Evolutionary conservation across 2,888 invertebrate genomes (phyloP).

Genomic region (Acleris sparsana): DNA sequence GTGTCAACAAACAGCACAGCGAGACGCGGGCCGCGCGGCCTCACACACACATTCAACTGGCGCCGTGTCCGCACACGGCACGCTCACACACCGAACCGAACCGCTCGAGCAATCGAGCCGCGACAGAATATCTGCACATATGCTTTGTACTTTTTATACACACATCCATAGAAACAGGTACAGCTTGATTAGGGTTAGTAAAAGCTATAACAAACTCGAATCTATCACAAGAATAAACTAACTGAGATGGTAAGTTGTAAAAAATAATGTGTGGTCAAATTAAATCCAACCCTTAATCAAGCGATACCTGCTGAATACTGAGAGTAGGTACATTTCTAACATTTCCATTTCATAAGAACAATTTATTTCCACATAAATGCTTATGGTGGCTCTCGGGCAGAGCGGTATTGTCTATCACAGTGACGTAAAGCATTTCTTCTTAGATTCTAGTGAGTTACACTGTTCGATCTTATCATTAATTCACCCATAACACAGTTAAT

Average conservation of each 20-base stretch:
- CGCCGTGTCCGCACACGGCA: constrained; percentile 42
- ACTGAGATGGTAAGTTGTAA: no score
- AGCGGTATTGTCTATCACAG: constrained; percentile 81
- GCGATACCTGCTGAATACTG: constrained; percentile 53
- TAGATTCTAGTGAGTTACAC: constrained; percentile 81
- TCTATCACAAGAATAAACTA: no score
- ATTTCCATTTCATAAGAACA: constrained; percentile 57
- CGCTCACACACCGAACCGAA: constrained; percentile 40
- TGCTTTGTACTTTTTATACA: constrained; percentile 73
- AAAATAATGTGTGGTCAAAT: no score
- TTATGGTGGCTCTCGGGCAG: constrained; percentile 73
- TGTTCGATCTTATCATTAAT: constrained; percentile 78
- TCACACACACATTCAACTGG: constrained; percentile 44
- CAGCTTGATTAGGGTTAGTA: constrained; percentile 45
- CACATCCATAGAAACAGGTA: constrained; percentile 44
- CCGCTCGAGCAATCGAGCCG: constrained; percentile 64
- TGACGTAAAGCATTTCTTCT: constrained; percentile 82
- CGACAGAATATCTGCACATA: constrained; percentile 79
- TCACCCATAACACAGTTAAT: constrained; percentile 78
- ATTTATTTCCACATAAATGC: constrained; percentile 55
- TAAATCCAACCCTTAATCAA: constrained; percentile 46
- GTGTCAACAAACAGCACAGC: constrained; percentile 83
- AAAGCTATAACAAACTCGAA: no score
- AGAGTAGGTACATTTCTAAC: constrained; percentile 54
- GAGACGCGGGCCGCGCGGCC: constrained; percentile 70